These are phyloP conservation scores for Lamellibrachia columna DNA, from an alignment of 2,888 invertebrate genomes.

Conservation along the genomic window DNA sequence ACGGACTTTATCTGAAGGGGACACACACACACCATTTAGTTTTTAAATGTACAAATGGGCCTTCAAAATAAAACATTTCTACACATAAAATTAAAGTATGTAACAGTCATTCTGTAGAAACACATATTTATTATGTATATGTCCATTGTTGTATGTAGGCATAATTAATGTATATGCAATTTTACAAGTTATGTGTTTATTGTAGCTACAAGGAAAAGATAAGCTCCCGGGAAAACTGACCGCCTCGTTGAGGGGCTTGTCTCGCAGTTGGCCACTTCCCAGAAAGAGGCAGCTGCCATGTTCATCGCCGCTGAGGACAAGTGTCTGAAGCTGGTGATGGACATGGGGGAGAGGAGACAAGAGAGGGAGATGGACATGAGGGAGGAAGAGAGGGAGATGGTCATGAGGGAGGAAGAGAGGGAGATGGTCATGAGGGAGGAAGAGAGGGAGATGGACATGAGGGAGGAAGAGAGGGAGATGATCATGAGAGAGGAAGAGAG, in stretches of 20 bases:
- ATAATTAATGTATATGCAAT: background rate
- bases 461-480: too few relatives aligned
- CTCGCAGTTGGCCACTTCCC: background rate
- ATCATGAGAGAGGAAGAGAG: too few relatives aligned
- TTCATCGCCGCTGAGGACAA: too few relatives aligned
- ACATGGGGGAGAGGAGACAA: too few relatives aligned
- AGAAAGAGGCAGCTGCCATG: too few relatives aligned
- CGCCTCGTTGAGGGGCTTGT: background rate
- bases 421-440: too few relatives aligned
- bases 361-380: too few relatives aligned
- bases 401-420: too few relatives aligned
- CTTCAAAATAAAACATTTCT: background rate
- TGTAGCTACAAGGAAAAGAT: background rate
- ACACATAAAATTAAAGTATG: background rate
- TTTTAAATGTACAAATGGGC: background rate
- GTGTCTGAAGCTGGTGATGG: too few relatives aligned
- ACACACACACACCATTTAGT: background rate
- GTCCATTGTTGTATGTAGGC: background rate
- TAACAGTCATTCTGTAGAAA: background rate
- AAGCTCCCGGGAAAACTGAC: background rate
- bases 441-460: too few relatives aligned
- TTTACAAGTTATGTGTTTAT: background rate
- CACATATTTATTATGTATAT: background rate
- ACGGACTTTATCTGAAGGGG: background rate
- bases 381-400: too few relatives aligned